These are phyloP conservation scores for Sebastes wilsoni DNA, from an alignment of 2,797 vertebrate species.

Conservation along the genomic window DNA sequence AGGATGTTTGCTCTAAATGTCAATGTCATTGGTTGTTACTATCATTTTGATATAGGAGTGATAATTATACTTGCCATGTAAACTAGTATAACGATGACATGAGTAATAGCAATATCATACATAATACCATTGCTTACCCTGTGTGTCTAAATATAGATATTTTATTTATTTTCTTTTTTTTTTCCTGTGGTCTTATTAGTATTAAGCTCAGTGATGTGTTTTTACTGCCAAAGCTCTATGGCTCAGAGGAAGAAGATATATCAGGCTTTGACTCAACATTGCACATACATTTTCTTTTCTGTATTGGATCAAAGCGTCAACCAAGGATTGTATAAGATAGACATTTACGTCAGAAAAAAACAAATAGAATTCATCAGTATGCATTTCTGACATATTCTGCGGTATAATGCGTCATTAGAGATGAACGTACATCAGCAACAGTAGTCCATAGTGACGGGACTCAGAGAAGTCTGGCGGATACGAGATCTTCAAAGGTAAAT, in stretches of 20 bases:
- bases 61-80: too few relatives aligned
- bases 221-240: background rate
- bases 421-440: conserved; percentile 80
- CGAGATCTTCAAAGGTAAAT: conserved; percentile 81
- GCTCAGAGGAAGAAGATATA: background rate
- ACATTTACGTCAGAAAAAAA: background rate
- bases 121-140: background rate
- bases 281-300: background rate
- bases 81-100: too few relatives aligned
- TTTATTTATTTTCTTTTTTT: fast-evolving
- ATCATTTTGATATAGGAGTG: too few relatives aligned
- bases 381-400: background rate
- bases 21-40: too few relatives aligned
- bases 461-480: conserved; percentile 85
- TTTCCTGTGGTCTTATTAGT: background rate
- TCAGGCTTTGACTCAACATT: background rate
- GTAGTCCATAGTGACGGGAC: conserved; percentile 79
- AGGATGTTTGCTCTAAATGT: too few relatives aligned
- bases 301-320: background rate
- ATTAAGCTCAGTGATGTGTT: background rate
- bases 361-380: background rate
- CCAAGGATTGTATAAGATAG: background rate
- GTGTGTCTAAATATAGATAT: background rate
- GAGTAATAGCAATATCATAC: background rate
- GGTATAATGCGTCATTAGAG: background rate